Base-by-base conservation (phyloP, 2,888 invertebrate genomes). In the Dicyrtomina minuta region DNA sequence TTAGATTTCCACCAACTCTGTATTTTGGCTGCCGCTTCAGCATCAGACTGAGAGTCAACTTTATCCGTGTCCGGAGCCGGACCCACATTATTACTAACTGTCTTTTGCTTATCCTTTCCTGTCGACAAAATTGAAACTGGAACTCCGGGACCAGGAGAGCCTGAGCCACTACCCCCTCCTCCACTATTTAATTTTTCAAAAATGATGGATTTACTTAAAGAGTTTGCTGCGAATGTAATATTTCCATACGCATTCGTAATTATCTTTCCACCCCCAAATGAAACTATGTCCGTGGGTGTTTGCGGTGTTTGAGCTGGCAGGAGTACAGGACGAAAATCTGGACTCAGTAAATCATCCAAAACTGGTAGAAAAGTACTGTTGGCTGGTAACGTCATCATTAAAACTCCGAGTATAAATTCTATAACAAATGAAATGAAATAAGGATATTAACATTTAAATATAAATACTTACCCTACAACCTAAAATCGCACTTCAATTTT, bases 301-400 rank as follows among this genome's bases (percentile, higher is more conserved):
- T 75, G 74, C 2, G 76, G 76, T 41, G 76, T 76, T 51, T 76
- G 76, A 44, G 72, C 70, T 10, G 76, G 76, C 13, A 74, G 68
- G 12, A 73, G 65, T 0, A 75, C 73, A 49, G 77, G 74, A 68
- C 77, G 74, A 69, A 77, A 75, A 51, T 77, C 77, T 20, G 77
- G 77, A 26, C 59, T 74, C 8, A 77, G 67, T 6, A 77, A 69
- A 59, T 77, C 77, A 44, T 77, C 77, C 39, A 77, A 66, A 13
- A 77, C 70, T 15, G 77, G 77, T n/a, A 77, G 69, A 68, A 77
- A 77, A 20, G 75, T 75, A 64, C 73, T 75, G 33, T 75, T 77
- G 15, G 75, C 74, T 39, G 72, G 74, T 27, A 77, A 69, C 41
- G 72, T 70, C 71, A 71, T 71, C 4, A 46, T 67, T 5, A 41